Evolutionary conservation across 2,797 vertebrate species (phyloP).

Genomic region (Eurystomus glaucurus): DNA sequence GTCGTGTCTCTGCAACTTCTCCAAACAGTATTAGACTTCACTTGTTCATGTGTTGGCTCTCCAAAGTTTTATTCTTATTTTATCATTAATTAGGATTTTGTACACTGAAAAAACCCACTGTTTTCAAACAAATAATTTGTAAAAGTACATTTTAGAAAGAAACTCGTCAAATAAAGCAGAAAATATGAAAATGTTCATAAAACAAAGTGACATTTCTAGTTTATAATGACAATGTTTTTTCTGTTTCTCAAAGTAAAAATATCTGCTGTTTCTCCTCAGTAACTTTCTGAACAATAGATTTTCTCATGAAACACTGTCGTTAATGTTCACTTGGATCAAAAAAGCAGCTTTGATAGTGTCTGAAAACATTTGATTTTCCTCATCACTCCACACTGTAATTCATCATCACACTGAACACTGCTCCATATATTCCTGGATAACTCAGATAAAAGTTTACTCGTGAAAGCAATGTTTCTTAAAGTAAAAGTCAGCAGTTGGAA

Average conservation of each 20-base stretch:
- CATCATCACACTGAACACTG: background rate
- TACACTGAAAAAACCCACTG: fast-evolving
- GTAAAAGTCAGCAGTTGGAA: background rate
- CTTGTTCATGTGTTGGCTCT: background rate
- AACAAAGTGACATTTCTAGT: background rate
- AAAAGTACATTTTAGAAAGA: fast-evolving
- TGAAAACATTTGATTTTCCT: conserved; percentile 7
- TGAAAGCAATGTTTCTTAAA: background rate
- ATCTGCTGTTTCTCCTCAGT: background rate
- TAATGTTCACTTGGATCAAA: background rate
- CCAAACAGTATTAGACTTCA: background rate
- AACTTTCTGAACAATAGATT: background rate
- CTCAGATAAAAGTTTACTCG: background rate
- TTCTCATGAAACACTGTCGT: background rate
- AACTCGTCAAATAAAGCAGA: background rate
- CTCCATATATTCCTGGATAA: background rate
- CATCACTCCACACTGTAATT: background rate
- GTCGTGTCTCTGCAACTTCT: fast-evolving
- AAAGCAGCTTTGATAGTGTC: background rate
- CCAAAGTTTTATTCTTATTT: background rate
- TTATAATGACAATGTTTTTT: background rate
- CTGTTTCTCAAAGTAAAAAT: background rate
- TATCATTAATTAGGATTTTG: background rate
- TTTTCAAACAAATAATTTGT: background rate
- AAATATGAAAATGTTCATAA: background rate